Conservation (phyloP, 2,113 vertebrate species). For the Myotis yumanensis region DNA sequence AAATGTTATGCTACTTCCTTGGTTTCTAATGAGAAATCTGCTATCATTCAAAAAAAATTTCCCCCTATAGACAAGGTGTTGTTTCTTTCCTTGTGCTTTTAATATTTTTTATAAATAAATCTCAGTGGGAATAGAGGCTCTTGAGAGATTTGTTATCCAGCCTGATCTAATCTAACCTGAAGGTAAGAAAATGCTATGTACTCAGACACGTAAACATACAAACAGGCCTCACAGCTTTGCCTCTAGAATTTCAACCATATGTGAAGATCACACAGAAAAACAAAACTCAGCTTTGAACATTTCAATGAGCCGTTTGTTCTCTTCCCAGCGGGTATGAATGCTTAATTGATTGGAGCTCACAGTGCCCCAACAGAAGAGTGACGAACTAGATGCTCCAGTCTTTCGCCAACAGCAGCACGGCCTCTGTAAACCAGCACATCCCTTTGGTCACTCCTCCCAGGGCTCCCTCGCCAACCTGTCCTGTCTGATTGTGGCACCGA, state of each 20-base stretch:
- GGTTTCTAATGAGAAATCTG: not conserved
- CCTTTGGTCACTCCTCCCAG: not conserved
- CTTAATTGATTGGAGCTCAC: not conserved
- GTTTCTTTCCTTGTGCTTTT: not conserved
- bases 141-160: not conserved
- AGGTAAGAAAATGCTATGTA: not conserved
- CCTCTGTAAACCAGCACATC: not conserved
- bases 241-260: not conserved
- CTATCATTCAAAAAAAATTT: not conserved
- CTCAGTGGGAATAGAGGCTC: not conserved
- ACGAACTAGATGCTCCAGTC: not conserved
- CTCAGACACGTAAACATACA: not conserved
- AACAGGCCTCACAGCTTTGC: not conserved
- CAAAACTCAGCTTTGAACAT: not conserved
- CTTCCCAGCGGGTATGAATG: not conserved
- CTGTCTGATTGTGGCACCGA: not conserved
- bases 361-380: not conserved
- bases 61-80: not conserved
- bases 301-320: not conserved
- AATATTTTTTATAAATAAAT: not conserved
- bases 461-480: not conserved
- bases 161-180: not conserved
- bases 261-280: not conserved
- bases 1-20: not conserved
- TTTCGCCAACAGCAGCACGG: not conserved